A percentile compares a stretch with the other conserved stretches of the same genome.
phyloP scores from a whole-genome alignment of 2,113 vertebrate species.

The Strix aluco region DNA sequence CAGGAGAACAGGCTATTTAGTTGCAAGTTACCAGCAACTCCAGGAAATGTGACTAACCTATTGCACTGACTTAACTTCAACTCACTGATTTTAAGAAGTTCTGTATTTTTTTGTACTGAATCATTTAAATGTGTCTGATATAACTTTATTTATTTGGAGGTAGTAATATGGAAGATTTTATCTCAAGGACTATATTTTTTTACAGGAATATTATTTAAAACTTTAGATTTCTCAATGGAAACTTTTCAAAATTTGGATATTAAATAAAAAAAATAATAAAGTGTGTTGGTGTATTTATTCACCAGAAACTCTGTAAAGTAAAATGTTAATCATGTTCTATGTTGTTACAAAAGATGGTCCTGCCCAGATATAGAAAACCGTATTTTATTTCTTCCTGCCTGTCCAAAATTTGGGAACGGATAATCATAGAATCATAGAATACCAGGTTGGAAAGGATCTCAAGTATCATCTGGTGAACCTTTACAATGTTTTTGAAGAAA shows the following conservation, averaged over 20 bases:
- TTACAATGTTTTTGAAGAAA: not conserved
- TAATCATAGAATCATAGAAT: no score
- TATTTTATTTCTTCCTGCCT: not conserved
- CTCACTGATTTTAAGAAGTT: not conserved
- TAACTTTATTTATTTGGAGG: slow-evolving; percentile 47
- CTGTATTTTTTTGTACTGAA: not conserved
- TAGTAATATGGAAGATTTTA: not conserved
- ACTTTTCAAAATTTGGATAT: not conserved
- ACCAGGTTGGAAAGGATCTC: no score
- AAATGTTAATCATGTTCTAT: not conserved
- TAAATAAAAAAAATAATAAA: slow-evolving; percentile 14
- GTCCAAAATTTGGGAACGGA: not conserved
- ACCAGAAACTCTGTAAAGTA: not conserved
- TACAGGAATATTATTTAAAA: slow-evolving; percentile 17
- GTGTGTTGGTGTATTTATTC: not conserved
- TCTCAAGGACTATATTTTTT: slow-evolving; percentile 16
- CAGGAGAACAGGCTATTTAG: not conserved
- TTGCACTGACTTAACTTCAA: slow-evolving; percentile 37
- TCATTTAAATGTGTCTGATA: not conserved
- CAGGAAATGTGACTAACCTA: not conserved
- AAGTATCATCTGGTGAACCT: no score
- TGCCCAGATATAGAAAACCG: not conserved
- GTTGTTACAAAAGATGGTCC: not conserved
- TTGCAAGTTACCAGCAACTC: not conserved
- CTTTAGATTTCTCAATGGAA: slow-evolving; percentile 7